Conservation (phyloP, 2,888 invertebrate genomes). For the Tanypteryx hageni region DNA sequence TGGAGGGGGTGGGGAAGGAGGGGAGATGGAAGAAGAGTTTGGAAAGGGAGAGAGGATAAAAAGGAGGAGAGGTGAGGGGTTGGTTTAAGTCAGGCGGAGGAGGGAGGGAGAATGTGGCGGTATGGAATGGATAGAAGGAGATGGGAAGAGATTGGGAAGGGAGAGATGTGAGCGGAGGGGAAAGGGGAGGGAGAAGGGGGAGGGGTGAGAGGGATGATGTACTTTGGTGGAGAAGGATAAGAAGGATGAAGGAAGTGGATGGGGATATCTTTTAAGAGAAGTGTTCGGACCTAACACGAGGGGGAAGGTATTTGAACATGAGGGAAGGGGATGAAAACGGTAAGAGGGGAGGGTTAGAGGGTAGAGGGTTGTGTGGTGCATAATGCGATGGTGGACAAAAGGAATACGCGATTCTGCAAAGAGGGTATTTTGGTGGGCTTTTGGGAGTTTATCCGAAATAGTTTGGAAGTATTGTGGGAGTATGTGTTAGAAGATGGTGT, state of each 20-base stretch:
- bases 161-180: neutral
- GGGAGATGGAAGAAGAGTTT: neutral
- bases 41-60: neutral
- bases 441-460: conserved; percentile 3
- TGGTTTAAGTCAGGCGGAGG: neutral
- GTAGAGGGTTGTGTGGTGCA: neutral
- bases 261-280: conserved; percentile 17
- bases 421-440: conserved; percentile 33
- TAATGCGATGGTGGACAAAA: neutral
- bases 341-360: neutral
- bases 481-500: too few species aligned
- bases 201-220: neutral
- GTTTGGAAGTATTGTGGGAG: neutral
- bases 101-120: neutral
- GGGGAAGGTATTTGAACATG: conserved; percentile 1
- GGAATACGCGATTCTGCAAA: neutral
- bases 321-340: neutral
- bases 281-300: neutral
- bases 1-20: conserved; percentile 14
- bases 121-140: neutral
- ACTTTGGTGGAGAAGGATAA: neutral
- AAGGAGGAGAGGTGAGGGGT: neutral
- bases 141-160: neutral
- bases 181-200: too few species aligned
- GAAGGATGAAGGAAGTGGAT: neutral